Evolutionary conservation across 2,888 invertebrate species (phyloP).

Genomic region (Orchesella flavescens): DNA sequence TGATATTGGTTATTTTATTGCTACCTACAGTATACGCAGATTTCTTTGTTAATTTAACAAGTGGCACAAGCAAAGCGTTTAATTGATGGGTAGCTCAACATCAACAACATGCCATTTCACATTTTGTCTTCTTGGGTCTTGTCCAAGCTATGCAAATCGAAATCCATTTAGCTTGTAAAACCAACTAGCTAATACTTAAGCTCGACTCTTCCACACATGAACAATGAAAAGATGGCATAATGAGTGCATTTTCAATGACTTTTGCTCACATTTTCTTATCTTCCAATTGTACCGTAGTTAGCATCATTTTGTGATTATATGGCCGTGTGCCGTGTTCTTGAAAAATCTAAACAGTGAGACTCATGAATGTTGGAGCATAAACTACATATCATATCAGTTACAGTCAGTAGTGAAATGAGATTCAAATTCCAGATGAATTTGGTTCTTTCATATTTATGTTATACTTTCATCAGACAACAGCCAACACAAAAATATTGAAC

Average conservation of each 20-base stretch:
- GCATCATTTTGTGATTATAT: background rate
- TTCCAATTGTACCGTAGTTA: background rate
- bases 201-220: background rate
- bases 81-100: no score
- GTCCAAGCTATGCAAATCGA: background rate
- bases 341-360: background rate
- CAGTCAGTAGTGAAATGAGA: background rate
- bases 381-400: no score
- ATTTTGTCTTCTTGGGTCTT: background rate
- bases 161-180: background rate
- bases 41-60: no score
- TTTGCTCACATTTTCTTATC: conserved; percentile 3
- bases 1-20: no score
- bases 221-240: background rate
- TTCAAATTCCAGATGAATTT: background rate
- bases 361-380: background rate
- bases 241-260: background rate
- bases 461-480: background rate
- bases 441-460: background rate
- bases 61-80: no score
- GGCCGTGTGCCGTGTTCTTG: background rate
- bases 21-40: no score
- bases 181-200: background rate
- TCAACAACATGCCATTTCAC: background rate
- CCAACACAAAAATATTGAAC: no score